Evolutionary conservation across 2,113 vertebrate species (phyloP).

Genomic region (Epinephelus moara): DNA sequence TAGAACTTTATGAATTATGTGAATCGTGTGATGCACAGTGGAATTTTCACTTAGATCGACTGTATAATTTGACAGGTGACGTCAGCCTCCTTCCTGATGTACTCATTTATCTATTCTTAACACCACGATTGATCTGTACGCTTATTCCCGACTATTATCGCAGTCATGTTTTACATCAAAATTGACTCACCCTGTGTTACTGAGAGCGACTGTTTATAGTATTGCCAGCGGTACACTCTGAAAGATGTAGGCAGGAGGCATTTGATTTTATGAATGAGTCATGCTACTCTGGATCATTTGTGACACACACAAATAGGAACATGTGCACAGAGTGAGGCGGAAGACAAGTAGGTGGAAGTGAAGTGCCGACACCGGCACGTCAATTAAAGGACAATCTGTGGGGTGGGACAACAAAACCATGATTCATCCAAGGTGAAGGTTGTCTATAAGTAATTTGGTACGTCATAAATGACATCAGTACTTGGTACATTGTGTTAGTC

Average conservation of each 20-base stretch:
- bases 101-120: not conserved
- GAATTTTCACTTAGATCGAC: too few relatives aligned
- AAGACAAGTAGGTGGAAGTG: constrained; percentile 47
- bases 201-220: constrained; percentile 28
- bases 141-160: not conserved
- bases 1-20: not conserved
- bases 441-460: constrained; percentile 28
- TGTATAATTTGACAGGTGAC: not conserved
- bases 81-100: constrained; percentile 14
- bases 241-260: constrained; percentile 52
- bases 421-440: constrained; percentile 55
- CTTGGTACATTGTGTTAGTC: constrained; percentile 38
- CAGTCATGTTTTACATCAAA: constrained; percentile 25
- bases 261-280: constrained; percentile 67
- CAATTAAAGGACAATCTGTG: constrained; percentile 14
- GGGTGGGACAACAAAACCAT: constrained; percentile 33
- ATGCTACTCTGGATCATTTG: constrained; percentile 32
- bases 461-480: constrained; percentile 55
- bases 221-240: constrained; percentile 15
- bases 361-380: constrained; percentile 42
- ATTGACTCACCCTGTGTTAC: constrained; percentile 37
- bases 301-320: constrained; percentile 43
- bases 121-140: not conserved
- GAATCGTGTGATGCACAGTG: not conserved
- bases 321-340: constrained; percentile 7